Evolutionary conservation across 2,888 invertebrate species (phyloP), one percentile per base, ranked within the genome.

Genomic region (Peribatodes rhomboidaria): DNA sequence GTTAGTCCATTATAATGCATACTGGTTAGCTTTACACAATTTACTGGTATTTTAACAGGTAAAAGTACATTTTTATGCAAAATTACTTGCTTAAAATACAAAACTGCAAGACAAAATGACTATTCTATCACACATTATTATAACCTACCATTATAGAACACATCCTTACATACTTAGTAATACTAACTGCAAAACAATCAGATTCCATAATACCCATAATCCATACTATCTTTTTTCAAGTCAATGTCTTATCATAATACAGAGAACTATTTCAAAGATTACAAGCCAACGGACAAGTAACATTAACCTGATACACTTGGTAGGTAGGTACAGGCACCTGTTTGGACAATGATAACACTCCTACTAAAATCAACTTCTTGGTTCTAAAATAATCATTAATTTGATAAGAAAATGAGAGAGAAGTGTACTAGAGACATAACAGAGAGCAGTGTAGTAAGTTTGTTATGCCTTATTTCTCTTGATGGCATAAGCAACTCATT

Each of bases 231-330:
- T 35, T 50, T 20, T 7, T 20, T 0, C 9, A 4, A 58, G 41
- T 57, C 27, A 27, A 20, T 27, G 16, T 33, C 58, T 58, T 58
- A 49, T 49, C 58, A 39, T 10, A 39, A 50, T 46, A 4, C 6
- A 11, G 41, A 49, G 3, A 33, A 31, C 49, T 50, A 41, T 41
- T 39, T 20, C 37, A 35, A 8, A 46, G 60, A 60, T 46, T 53
- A 53, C 52, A 50, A 10, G 44, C 57, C 46, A 59, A 68, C 41
- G 39, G 22, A 14, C 22, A 22, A 35, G 35, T 35, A 37, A 14
- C 39, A 41, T 39, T 10, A 14, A 53, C 10, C 13, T 11, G 10
- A 35, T 18, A 50, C 7, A 33, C 33, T 33, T 14, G 4, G 4
- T 53, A 41, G 39, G 14, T 39, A 53, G 22, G 4, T 27, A 53